Percentiles rank a stretch among this genome's conserved stretches.
Conservation (phyloP, 1,140 invertebrate species). For the Drosophila nigromelanica region DNA sequence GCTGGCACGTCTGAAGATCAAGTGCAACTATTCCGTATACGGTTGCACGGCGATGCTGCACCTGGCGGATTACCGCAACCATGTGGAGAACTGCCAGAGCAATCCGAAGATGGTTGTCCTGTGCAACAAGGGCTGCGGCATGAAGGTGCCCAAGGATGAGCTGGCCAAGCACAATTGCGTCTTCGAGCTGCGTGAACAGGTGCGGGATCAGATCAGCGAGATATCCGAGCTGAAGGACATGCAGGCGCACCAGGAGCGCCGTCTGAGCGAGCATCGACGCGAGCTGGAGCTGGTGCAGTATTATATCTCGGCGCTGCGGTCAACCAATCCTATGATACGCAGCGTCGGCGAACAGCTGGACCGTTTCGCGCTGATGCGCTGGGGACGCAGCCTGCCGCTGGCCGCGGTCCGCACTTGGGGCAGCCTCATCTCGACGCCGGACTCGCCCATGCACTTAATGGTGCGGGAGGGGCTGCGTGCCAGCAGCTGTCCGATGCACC, state of each 20-base stretch:
- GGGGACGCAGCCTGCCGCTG: conserved; percentile 45
- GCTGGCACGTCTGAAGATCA: conserved; percentile 52
- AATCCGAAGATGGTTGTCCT: conserved; percentile 57
- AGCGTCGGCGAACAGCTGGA: conserved; percentile 63
- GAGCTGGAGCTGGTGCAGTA: conserved; percentile 63
- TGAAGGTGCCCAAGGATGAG: conserved; percentile 64
- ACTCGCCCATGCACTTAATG: conserved; percentile 45
- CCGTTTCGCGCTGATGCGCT: conserved; percentile 57
- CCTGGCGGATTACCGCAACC: conserved; percentile 46
- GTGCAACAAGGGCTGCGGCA: conserved; percentile 54
- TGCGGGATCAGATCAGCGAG: conserved; percentile 26
- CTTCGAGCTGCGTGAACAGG: conserved; percentile 42
- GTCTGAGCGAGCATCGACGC: conserved; percentile 40
- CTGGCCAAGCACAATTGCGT: conserved; percentile 55
- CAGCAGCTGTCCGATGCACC: conserved; percentile 59
- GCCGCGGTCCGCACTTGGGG: conserved; percentile 51
- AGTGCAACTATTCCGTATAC: conserved; percentile 44
- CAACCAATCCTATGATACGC: conserved; percentile 56
- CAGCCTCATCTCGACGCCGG: conserved; percentile 63
- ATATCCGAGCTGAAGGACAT: conserved; percentile 24
- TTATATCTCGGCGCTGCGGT: conserved; percentile 53
- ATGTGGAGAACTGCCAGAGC: conserved; percentile 50
- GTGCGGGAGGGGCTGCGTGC: conserved; percentile 48
- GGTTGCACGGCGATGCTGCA: conserved; percentile 36
- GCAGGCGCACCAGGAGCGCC: conserved; percentile 25